Evolutionary conservation across 1,140 invertebrate species (phyloP).

Genomic region (Lasaia peninsularis): DNA sequence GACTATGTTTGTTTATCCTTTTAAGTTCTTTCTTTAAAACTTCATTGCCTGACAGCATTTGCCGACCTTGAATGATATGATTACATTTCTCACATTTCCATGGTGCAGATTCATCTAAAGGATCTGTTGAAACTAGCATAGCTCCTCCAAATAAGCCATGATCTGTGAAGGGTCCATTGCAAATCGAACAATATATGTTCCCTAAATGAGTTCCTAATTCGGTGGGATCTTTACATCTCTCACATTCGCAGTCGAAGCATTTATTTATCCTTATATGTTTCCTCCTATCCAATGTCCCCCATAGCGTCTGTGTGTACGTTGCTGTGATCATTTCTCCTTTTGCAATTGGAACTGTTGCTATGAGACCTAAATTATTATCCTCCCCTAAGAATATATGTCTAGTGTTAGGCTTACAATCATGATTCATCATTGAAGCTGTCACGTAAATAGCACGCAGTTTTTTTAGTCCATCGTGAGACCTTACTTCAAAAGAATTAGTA

Average conservation of each 20-base stretch:
- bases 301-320: slow-evolving; percentile 82
- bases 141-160: slow-evolving; percentile 37
- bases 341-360: slow-evolving; percentile 80
- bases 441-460: slow-evolving; percentile 80
- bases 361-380: slow-evolving; percentile 76
- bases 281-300: slow-evolving; percentile 81
- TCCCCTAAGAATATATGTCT: slow-evolving; percentile 78
- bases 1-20: slow-evolving; percentile 75
- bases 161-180: slow-evolving; percentile 70
- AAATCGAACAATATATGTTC: slow-evolving; percentile 80
- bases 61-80: slow-evolving; percentile 73
- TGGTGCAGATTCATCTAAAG: slow-evolving; percentile 76
- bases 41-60: slow-evolving; percentile 79
- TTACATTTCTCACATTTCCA: slow-evolving; percentile 83
- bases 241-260: slow-evolving; percentile 81
- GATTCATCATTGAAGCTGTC: slow-evolving; percentile 80
- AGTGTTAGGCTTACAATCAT: slow-evolving; percentile 82
- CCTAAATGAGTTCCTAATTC: slow-evolving; percentile 81
- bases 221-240: slow-evolving; percentile 81
- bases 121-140: slow-evolving; percentile 79
- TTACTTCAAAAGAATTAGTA: slow-evolving; percentile 82
- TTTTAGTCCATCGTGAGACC: slow-evolving; percentile 59
- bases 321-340: slow-evolving; percentile 82
- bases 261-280: slow-evolving; percentile 80
- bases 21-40: slow-evolving; percentile 80